Conservation (phyloP, 1,140 invertebrate genomes). For the Platorchestia sp. region DNA sequence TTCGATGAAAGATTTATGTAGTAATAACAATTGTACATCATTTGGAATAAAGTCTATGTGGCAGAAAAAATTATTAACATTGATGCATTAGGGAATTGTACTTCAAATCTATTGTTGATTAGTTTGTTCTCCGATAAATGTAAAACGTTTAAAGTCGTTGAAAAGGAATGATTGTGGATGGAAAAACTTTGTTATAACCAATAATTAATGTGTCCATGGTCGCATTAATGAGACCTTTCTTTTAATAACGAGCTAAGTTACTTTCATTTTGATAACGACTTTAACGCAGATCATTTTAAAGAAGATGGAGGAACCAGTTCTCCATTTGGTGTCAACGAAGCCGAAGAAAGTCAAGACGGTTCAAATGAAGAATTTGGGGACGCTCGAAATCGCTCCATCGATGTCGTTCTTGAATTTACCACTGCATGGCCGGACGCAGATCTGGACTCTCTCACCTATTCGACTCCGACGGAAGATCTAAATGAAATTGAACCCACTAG, state of each 20-base stretch:
- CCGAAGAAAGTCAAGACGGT: neutral
- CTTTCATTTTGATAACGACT: neutral
- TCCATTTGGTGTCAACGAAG: neutral
- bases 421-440: neutral
- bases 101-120: neutral
- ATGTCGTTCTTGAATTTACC: neutral
- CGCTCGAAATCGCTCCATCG: neutral
- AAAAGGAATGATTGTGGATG: neutral
- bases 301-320: slow-evolving; percentile 18
- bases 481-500: neutral
- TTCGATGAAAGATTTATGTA: neutral
- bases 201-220: neutral
- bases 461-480: neutral
- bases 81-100: neutral
- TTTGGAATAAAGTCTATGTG: no score
- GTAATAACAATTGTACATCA: neutral
- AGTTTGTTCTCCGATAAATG: neutral
- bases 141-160: neutral
- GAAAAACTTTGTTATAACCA: neutral
- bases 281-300: slow-evolving; percentile 10
- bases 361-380: neutral
- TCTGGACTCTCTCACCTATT: neutral
- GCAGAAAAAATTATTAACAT: no score
- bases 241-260: neutral
- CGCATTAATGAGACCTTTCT: neutral